These are phyloP conservation scores for Automeris io DNA, from an alignment of 2,888 invertebrate genomes.

Conservation along the genomic window DNA sequence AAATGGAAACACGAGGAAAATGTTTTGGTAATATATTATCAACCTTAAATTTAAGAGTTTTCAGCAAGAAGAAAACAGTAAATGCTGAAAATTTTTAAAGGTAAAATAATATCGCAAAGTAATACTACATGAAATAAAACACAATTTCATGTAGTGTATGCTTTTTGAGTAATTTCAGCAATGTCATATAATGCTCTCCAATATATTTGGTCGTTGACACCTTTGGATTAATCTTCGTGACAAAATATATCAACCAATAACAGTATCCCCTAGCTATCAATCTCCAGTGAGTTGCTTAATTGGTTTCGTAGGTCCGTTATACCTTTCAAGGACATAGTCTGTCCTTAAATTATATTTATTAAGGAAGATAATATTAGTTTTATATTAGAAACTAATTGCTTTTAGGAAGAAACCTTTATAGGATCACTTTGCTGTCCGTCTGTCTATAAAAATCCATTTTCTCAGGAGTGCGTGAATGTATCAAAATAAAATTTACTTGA, in stretches of 20 bases:
- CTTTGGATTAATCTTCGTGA: constrained; percentile 42
- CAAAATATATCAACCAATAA: constrained; percentile 46
- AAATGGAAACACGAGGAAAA: too few species aligned
- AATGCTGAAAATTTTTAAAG: too few species aligned
- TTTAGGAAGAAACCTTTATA: too few species aligned
- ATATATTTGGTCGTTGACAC: constrained; percentile 23
- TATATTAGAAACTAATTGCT: too few species aligned
- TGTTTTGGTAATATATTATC: too few species aligned
- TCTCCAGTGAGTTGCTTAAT: constrained; percentile 54
- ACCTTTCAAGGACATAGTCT: not conserved
- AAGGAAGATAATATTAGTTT: not conserved
- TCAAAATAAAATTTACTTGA: too few species aligned
- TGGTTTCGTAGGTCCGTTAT: constrained; percentile 34
- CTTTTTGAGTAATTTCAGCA: not conserved
- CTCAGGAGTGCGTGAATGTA: too few species aligned
- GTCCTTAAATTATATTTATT: not conserved
- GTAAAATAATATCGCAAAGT: too few species aligned
- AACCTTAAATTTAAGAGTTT: too few species aligned
- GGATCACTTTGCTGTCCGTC: too few species aligned
- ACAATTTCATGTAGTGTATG: not conserved
- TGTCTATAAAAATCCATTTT: too few species aligned
- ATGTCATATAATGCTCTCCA: constrained; percentile 1
- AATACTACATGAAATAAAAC: not conserved
- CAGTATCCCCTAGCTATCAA: constrained; percentile 36
- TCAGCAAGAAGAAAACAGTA: too few species aligned